A percentile compares a stretch with the other conserved stretches of the same genome.
phyloP scores from a whole-genome alignment of 2,113 vertebrate genomes.

The Marmota monax region DNA sequence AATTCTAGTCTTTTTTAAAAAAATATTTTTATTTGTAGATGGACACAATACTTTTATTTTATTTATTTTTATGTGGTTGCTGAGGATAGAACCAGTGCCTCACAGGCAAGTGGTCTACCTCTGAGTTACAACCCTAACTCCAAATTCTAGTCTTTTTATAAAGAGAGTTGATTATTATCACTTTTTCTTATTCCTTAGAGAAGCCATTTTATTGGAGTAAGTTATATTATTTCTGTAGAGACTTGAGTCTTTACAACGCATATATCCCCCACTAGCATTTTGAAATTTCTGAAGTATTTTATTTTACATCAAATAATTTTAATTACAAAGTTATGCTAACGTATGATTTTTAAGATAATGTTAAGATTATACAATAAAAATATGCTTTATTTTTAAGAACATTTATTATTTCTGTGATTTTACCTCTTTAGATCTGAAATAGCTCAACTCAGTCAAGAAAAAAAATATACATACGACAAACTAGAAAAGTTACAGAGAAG shows the following conservation, averaged over 20 bases:
- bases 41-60: too few relatives aligned
- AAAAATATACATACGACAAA: conserved; percentile 89
- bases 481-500: conserved; percentile 91
- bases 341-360: conserved; percentile 73
- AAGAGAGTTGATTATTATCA: background rate
- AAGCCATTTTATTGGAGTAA: background rate
- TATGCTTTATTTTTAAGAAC: conserved; percentile 69
- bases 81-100: too few relatives aligned
- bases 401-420: conserved; percentile 80
- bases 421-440: conserved; percentile 89
- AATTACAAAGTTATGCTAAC: background rate
- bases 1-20: background rate
- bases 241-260: background rate
- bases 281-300: conserved; percentile 28
- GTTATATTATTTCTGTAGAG: background rate
- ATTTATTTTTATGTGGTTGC: too few relatives aligned
- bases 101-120: too few relatives aligned
- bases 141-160: background rate
- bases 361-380: conserved; percentile 73
- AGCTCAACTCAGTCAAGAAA: conserved; percentile 93
- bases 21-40: too few relatives aligned
- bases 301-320: conserved; percentile 9
- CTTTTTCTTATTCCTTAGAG: background rate
- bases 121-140: too few relatives aligned
- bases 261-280: background rate